phyloP scores from a whole-genome alignment of 2,888 invertebrate genomes.

The Eupithecia vulgata region DNA sequence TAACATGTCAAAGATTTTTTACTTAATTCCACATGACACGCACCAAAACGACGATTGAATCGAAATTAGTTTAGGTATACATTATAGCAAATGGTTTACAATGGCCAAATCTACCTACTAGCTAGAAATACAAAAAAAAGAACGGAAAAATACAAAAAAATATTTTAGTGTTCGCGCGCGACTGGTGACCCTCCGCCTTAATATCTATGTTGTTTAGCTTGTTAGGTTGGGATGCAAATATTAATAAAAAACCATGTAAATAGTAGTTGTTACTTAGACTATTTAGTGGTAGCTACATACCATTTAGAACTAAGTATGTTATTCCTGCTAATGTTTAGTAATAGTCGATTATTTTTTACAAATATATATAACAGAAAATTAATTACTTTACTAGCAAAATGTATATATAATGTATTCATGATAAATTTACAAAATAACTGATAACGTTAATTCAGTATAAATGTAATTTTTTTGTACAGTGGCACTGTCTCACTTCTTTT shows the following conservation, averaged over 20 bases:
- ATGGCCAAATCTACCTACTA: too few species aligned
- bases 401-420: slow-evolving; percentile 25
- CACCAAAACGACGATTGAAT: too few species aligned
- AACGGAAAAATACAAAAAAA: too few species aligned
- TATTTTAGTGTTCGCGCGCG: too few species aligned
- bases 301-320: slow-evolving; percentile 1
- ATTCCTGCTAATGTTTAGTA: slow-evolving; percentile 42
- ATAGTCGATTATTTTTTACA: slow-evolving; percentile 29
- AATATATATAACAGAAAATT: slow-evolving; percentile 21
- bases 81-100: too few species aligned
- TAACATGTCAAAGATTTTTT: too few species aligned
- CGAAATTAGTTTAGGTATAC: too few species aligned
- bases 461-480: not conserved
- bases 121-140: too few species aligned
- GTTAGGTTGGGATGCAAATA: slow-evolving; percentile 6
- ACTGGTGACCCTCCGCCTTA: too few species aligned
- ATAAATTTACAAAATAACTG: slow-evolving; percentile 28
- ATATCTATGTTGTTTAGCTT: not conserved
- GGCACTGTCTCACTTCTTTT: not conserved
- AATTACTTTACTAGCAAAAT: slow-evolving; percentile 21
- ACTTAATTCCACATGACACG: too few species aligned
- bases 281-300: slow-evolving; percentile 5
- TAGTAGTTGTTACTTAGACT: slow-evolving; percentile 4
- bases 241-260: slow-evolving; percentile 8
- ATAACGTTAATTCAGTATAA: not conserved